Evolutionary conservation across 2,113 vertebrate species (phyloP).

Genomic region (Cariama cristata): DNA sequence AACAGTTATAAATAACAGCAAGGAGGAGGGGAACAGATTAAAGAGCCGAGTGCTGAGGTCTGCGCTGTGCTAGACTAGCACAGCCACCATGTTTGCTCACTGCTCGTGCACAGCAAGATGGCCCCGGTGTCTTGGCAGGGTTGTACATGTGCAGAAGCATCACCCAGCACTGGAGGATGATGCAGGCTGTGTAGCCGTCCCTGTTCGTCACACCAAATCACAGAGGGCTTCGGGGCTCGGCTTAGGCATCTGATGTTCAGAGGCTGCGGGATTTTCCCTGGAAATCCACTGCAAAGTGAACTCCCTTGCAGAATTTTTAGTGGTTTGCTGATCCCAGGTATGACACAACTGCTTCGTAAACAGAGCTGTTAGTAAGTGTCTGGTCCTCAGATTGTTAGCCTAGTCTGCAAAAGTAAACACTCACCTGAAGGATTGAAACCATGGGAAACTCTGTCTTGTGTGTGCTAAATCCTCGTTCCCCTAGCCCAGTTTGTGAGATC

Average conservation of each 20-base stretch:
- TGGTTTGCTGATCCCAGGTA: not conserved
- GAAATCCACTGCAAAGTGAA: not conserved
- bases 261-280: not conserved
- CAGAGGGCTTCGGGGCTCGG: not conserved
- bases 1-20: conserved; percentile 24
- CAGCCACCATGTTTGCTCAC: not conserved
- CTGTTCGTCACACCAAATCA: accelerated
- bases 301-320: not conserved
- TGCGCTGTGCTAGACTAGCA: not conserved
- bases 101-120: not conserved
- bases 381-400: not conserved
- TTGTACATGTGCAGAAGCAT: accelerated
- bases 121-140: accelerated
- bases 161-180: accelerated
- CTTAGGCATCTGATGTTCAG: not conserved
- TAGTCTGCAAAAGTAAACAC: not conserved
- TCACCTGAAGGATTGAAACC: not conserved
- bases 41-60: not conserved
- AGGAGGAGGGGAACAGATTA: conserved; percentile 18
- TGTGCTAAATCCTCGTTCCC: no score
- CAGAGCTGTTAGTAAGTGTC: not conserved
- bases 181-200: accelerated
- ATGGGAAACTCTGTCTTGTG: accelerated
- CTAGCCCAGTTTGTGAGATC: no score
- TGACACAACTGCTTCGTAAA: not conserved